Evolutionary conservation across 2,888 invertebrate species (phyloP).

Genomic region (Bellardia pandia): DNA sequence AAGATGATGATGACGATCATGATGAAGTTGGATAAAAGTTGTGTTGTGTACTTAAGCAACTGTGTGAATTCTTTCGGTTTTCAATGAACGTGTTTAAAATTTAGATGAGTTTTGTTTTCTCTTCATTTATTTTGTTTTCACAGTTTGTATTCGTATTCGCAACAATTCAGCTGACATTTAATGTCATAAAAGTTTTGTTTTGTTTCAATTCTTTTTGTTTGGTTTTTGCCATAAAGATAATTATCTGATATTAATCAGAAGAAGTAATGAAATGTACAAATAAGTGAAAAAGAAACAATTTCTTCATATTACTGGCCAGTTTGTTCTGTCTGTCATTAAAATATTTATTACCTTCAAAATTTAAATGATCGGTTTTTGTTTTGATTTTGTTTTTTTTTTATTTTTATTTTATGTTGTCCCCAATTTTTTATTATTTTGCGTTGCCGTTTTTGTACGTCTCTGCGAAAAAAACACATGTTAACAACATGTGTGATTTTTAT

Average conservation of each 20-base stretch:
- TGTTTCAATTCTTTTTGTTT: neutral
- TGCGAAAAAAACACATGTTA: constrained; percentile 55
- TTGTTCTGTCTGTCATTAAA: constrained; percentile 21
- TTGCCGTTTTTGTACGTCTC: constrained; percentile 29
- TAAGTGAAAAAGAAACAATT: neutral
- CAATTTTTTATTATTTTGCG: constrained; percentile 40
- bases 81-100: constrained; percentile 67
- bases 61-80: constrained; percentile 72
- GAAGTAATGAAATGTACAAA: constrained; percentile 29
- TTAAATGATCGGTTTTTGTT: constrained; percentile 55
- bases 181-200: constrained; percentile 52
- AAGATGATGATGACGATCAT: neutral
- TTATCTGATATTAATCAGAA: constrained; percentile 57
- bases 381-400: constrained; percentile 9
- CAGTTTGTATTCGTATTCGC: neutral
- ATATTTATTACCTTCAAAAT: constrained; percentile 62
- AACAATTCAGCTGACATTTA: constrained; percentile 49
- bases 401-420: constrained; percentile 48
- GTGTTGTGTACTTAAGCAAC: constrained; percentile 49
- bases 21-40: constrained; percentile 35
- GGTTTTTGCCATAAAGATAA: constrained; percentile 18
- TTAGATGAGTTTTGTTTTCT: constrained; percentile 51
- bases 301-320: constrained; percentile 26
- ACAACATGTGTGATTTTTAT: constrained; percentile 65
- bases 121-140: neutral